A percentile compares a stretch with the other conserved stretches of the same genome.
phyloP scores from a whole-genome alignment of 2,113 vertebrate genomes.

The Labeo rohita region DNA sequence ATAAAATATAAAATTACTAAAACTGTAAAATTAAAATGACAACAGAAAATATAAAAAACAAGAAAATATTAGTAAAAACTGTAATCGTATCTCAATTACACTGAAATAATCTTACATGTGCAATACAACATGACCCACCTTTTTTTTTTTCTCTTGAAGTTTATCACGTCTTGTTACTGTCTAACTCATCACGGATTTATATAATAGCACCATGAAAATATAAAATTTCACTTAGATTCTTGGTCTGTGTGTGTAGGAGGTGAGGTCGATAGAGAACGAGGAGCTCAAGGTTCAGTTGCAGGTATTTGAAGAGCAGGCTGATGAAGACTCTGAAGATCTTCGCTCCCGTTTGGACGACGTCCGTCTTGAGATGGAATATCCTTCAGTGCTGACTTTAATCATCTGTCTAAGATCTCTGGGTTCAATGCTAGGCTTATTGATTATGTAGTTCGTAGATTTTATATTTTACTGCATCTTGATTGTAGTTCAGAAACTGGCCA shows the following conservation, averaged over 20 bases:
- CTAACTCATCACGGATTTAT: not conserved
- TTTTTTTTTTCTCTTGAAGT: too few relatives aligned
- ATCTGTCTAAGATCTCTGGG: not conserved
- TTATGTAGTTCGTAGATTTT: not conserved
- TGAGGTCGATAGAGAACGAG: conserved; percentile 85
- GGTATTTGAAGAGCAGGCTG: conserved; percentile 88
- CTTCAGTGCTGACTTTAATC: conserved; percentile 68
- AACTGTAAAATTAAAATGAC: too few relatives aligned
- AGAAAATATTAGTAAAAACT: too few relatives aligned
- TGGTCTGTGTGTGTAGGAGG: conserved; percentile 71
- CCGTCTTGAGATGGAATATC: conserved; percentile 96
- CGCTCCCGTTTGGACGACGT: conserved; percentile 86
- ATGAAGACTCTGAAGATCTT: conserved; percentile 88
- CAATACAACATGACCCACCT: too few relatives aligned
- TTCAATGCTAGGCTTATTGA: not conserved
- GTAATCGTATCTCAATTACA: too few relatives aligned
- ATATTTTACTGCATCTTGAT: not conserved
- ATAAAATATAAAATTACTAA: too few relatives aligned
- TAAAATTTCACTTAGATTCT: not conserved
- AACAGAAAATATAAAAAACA: too few relatives aligned
- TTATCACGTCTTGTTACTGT: too few relatives aligned
- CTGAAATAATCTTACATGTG: too few relatives aligned
- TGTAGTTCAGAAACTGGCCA: conserved; percentile 64
- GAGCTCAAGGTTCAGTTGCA: conserved; percentile 86
- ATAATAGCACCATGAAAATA: too few relatives aligned